Percentiles rank a stretch among this genome's conserved stretches.
Conservation (phyloP, 2,888 invertebrate genomes). For the Lissocephala sabroskyi region DNA sequence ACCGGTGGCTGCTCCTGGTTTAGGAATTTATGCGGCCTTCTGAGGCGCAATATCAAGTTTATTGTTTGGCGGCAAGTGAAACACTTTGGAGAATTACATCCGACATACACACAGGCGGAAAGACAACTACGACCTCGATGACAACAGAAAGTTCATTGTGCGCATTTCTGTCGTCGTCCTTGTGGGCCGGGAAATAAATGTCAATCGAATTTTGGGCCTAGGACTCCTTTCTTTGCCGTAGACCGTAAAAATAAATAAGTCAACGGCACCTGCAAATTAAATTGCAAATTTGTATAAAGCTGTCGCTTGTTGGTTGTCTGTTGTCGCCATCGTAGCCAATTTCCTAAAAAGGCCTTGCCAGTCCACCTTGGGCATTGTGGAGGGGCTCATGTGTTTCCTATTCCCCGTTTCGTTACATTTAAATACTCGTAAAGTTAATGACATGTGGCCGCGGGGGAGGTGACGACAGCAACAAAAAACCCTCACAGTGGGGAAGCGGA, state of each 20-base stretch:
- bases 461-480: background rate
- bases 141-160: constrained; percentile 4
- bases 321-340: constrained; percentile 31
- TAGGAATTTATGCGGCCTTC: constrained; percentile 47
- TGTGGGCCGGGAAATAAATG: constrained; percentile 28
- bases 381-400: too few relatives aligned
- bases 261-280: constrained; percentile 2
- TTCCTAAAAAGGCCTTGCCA: constrained; percentile 14
- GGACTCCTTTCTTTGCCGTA: background rate
- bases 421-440: constrained; percentile 65
- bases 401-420: constrained; percentile 39
- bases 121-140: background rate
- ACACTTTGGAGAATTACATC: constrained; percentile 59
- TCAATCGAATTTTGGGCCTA: constrained; percentile 23
- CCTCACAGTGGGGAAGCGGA: too few relatives aligned
- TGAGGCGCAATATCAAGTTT: constrained; percentile 44
- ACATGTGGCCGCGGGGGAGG: constrained; percentile 28
- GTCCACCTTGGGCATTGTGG: too few relatives aligned
- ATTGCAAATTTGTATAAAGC: constrained; percentile 2
- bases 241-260: constrained; percentile 2
- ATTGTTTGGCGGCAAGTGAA: constrained; percentile 62
- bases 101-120: background rate
- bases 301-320: too few relatives aligned
- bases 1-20: constrained; percentile 19
- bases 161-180: constrained; percentile 14